A percentile compares a stretch with the other conserved stretches of the same genome.
Conservation (phyloP, 2,797 vertebrate species). For the Pristis pectinata region DNA sequence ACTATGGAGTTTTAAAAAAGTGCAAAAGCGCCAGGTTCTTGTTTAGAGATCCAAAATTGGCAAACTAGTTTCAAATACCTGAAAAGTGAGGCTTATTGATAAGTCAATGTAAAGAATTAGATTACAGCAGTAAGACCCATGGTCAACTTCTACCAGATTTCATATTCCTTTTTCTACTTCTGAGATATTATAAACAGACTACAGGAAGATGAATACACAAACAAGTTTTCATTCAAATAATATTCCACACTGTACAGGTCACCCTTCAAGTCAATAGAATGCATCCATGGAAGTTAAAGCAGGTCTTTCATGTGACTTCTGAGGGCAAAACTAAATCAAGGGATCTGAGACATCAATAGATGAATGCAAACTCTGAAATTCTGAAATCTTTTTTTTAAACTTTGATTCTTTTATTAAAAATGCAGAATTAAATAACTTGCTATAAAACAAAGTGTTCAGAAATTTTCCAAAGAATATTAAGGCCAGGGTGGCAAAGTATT, state of each 20-base stretch:
- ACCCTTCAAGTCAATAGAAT: not conserved
- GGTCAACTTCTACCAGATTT: not conserved
- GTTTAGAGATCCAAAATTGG: not conserved
- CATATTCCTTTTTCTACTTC: too few relatives aligned
- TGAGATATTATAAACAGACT: not conserved
- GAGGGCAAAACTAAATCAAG: not conserved
- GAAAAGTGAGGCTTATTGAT: not conserved
- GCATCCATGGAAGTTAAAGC: not conserved
- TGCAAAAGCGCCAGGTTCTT: not conserved
- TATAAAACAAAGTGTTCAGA: not conserved
- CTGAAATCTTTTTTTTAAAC: not conserved
- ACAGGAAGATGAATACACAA: not conserved
- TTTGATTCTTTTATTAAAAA: not conserved
- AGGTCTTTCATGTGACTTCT: not conserved
- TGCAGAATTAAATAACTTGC: not conserved
- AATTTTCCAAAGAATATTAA: not conserved
- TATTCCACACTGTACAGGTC: too few relatives aligned
- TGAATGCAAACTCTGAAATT: not conserved
- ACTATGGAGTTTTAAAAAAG: not conserved
- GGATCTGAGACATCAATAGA: not conserved
- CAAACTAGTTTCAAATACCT: not conserved
- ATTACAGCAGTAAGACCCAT: not conserved
- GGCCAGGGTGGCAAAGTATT: not conserved
- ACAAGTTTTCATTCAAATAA: too few relatives aligned
- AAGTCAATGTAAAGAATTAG: not conserved